Evolutionary conservation across 1,140 invertebrate genomes (phyloP), one percentile per base, ranked within the genome.

Genomic region (Tenebrio molitor): DNA sequence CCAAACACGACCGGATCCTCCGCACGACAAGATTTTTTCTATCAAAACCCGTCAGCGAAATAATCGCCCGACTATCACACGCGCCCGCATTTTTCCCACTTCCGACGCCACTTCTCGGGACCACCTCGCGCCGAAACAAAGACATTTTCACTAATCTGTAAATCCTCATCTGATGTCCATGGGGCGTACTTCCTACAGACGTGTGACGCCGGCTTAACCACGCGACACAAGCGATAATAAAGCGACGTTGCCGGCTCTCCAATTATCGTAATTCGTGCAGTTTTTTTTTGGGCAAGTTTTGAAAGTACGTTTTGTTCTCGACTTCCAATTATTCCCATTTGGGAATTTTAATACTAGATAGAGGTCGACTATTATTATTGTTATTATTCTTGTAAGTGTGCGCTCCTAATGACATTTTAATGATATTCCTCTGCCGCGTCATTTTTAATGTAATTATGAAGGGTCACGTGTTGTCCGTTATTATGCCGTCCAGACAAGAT

Each of bases 311-410:
- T 41, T 17, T 5, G 10, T 50, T 17, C 23, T 50, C 23, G 19
- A 21, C 19, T 50, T n/a, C 6, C 19, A 14, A 19, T 50, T 50
- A 19, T 50, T 50, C 19, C 19, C 19, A 21, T 50, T 50, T 10
- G 19, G n/a, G 44, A 50, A 50, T 50, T 50, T 50, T 50, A 50
- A 50, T 50, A 17, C 10, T 12, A 17, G 17, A 17, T 50, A 8
- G 44, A 50, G 44, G 44, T 21, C 44, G 7, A 21, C 16, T 46
- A 46, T 46, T 46, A 46, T 46, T 46, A 16, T 46, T 46, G 17
- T 46, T 46, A 46, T 46, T 15, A 46, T 53, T 53, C 23, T 53
- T 53, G 10, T 53, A 53, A 53, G 3, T n/a, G 6, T 53, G 17
- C 21, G 23, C 19, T 53, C 19, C 4, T 46, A 46, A 46, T 46